Percentiles rank a stretch among this genome's conserved stretches.
Evolutionary conservation across 2,113 vertebrate genomes (phyloP).

Genomic region (Elephas maximus): DNA sequence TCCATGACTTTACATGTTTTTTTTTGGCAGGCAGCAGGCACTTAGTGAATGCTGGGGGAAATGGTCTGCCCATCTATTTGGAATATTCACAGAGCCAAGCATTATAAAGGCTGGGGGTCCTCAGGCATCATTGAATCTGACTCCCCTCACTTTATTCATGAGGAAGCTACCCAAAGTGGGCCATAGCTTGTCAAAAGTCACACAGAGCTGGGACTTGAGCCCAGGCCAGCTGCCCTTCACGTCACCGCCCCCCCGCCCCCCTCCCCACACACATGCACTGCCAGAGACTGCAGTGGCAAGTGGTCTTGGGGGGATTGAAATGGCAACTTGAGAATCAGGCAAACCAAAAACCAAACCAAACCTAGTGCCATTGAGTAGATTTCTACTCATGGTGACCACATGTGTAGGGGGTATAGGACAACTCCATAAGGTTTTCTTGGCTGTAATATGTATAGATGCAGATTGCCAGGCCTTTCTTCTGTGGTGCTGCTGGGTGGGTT

Average conservation of each 20-base stretch:
- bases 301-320: background rate
- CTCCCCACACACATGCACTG: background rate
- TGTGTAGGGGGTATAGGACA: background rate
- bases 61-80: background rate
- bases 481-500: background rate
- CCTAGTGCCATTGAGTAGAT: background rate
- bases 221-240: background rate
- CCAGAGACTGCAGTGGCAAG: background rate
- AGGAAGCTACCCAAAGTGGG: background rate
- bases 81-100: background rate
- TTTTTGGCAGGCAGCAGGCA: background rate
- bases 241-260: no score
- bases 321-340: background rate
- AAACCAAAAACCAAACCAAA: background rate
- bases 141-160: background rate
- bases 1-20: background rate
- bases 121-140: background rate
- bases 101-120: background rate
- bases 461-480: background rate
- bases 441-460: background rate
- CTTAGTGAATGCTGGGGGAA: accelerated
- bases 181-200: background rate
- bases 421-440: background rate
- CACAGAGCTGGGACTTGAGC: background rate
- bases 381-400: no score